Base-by-base conservation (phyloP, 2,888 invertebrate species). In the Caenorhabditis panamensis region DNA sequence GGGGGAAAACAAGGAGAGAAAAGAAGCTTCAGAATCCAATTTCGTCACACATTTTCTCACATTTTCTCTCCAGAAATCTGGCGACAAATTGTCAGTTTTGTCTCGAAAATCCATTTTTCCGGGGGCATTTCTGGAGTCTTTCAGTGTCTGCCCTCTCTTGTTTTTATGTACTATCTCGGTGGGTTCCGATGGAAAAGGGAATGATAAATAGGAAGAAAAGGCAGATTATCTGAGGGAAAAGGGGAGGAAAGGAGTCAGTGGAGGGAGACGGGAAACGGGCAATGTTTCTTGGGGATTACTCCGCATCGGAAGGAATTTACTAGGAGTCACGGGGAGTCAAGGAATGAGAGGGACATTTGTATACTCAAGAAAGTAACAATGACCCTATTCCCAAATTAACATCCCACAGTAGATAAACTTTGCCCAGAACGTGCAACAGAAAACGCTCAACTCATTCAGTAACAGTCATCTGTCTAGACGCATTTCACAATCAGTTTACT, bases 1-100 rank as follows among this genome's bases (percentile, higher is more conserved):
- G 24, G 22, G 13, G 2, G 20, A 49, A 49, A 20, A 20, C 20
- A 5, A 5, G 28, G 59, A 44, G 28, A 36, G 5, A 36, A 13
- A 4, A 53, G 44, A 31, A 36, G 37, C 31, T 18, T 47, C 18
- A 62, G 24, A 64, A 53, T 53, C 24, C 53, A 64, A 64, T 64
- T 64, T 54, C 44, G 11, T 13, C 5, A 6, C 41, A 4, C 37
- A 41, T 41, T 41, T 13, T 41, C 13, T 41, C 41, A 9, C 13
- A 16, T 16, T 41, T 13, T 41, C 11, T 11, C 36, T 5, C 11
- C 36, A 36, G n/a, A n/a, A n/a, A n/a, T 31, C 31, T 31, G 31
- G 8, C 41, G 41, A 6, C 41, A 11, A 36, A n/a, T n/a, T n/a
- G n/a, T 31, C 31, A 31, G 31, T 31, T 31, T 31, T 31, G 31